Percentiles rank a stretch among this genome's conserved stretches.
Evolutionary conservation across 2,797 vertebrate species (phyloP).

Genomic region (Champsocephalus esox): DNA sequence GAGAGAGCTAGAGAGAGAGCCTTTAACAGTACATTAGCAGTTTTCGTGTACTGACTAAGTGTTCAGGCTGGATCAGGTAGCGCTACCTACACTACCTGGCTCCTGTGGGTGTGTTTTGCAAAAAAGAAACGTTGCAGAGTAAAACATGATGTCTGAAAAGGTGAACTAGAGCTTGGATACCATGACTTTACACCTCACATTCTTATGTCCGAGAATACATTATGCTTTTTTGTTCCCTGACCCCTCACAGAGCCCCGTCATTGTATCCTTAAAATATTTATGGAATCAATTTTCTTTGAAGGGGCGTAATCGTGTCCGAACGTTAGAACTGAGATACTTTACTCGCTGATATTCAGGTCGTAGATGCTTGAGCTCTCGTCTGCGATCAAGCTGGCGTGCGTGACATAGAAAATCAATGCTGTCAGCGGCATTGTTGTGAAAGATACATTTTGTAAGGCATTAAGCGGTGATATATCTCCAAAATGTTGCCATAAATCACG

Average conservation of each 20-base stretch:
- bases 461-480: conserved; percentile 53
- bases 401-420: conserved; percentile 66
- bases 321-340: conserved; percentile 31
- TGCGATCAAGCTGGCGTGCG: conserved; percentile 39
- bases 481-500: conserved; percentile 62
- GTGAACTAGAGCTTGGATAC: conserved; percentile 25
- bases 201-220: conserved; percentile 24
- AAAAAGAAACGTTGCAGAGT: conserved; percentile 37
- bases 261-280: conserved; percentile 53
- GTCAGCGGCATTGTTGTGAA: conserved; percentile 48
- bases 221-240: conserved; percentile 9
- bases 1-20: conserved; percentile 31
- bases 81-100: conserved; percentile 54
- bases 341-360: conserved; percentile 44
- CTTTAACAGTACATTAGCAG: conserved; percentile 69
- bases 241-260: conserved; percentile 10
- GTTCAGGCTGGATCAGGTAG: conserved; percentile 70
- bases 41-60: conserved; percentile 66
- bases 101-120: conserved; percentile 61
- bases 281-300: conserved; percentile 62
- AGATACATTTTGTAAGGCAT: conserved; percentile 62
- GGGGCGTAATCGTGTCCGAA: conserved; percentile 46
- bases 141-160: conserved; percentile 37
- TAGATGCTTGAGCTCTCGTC: conserved; percentile 31
- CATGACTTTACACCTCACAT: background rate